These are phyloP conservation scores for Chrysocyon brachyurus DNA, from an alignment of 2,797 vertebrate genomes.

Conservation along the genomic window DNA sequence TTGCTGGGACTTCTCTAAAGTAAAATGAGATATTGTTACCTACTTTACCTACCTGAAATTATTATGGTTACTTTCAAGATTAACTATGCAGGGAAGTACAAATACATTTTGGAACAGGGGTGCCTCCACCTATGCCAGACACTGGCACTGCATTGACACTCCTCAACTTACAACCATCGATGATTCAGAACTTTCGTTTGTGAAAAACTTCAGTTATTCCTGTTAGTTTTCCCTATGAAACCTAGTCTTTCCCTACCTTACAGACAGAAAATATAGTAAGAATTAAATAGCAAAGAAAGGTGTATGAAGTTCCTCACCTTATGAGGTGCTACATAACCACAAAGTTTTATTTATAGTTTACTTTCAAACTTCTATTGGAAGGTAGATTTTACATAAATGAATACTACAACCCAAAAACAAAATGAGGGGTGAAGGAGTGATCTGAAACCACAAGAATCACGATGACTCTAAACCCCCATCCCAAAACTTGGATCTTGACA, in stretches of 20 bases:
- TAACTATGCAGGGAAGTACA: neutral
- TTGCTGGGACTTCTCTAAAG: slow-evolving; percentile 31
- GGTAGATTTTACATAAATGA: slow-evolving; percentile 79
- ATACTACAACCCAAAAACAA: slow-evolving; percentile 84
- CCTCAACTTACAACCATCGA: neutral
- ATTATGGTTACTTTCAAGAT: neutral
- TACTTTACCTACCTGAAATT: neutral
- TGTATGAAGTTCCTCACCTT: neutral
- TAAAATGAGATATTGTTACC: neutral
- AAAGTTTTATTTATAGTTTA: neutral
- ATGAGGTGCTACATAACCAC: neutral
- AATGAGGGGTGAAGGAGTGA: slow-evolving; percentile 78
- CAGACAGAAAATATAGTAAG: neutral
- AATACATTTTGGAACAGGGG: accelerated
- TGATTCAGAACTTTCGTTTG: neutral
- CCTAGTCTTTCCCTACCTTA: neutral
- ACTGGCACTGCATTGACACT: neutral
- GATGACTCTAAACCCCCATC: slow-evolving; percentile 89
- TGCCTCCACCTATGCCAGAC: neutral
- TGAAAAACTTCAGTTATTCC: neutral
- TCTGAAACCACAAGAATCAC: slow-evolving; percentile 88
- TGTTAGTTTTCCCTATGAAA: neutral
- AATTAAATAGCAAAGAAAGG: neutral
- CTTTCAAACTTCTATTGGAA: neutral
- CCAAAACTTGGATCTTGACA: slow-evolving; percentile 90